Evolutionary conservation across 2,797 vertebrate species (phyloP), one percentile per base, ranked within the genome.

Genomic region (Sebastiscus tertius): DNA sequence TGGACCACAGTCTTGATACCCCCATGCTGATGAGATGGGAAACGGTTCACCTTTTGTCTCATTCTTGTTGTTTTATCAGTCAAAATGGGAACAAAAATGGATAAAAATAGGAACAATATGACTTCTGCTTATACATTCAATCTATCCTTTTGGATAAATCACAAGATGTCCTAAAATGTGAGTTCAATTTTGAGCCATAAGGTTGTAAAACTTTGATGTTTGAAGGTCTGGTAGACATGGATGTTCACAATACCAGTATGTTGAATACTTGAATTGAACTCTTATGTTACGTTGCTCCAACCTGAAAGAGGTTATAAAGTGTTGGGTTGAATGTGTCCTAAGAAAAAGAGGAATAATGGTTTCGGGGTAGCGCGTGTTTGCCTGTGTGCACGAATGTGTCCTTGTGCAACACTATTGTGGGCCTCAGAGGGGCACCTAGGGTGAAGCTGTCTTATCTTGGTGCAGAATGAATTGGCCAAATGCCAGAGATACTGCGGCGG

Each of bases 401-500:
- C 42, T 83, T 68, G 20, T 70, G 39, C n/a, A 72, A 55, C 68
- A 27, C n/a, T 33, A n/a, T 18, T n/a, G 33, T 12, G 26, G 74
- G 10, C 10, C 24, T 62, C 18, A 39, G 13, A 39, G 26, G 60
- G 67, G 54, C 67, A 72, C 11, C 4, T 42, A 18, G 34, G 74
- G 83, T 72, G 7, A 83, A 36, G 54, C 39, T 13, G 49, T 11
- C 20, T 82, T 78, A 60, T 80, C 61, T 72, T 34, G 13, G 62
- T 56, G 6, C 42, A 16, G 8, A 69, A 33, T 20, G 56, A 60
- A 72, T 10, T 60, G 62, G 26, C 34, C 5, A 46, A 49, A 54
- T 34, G 66, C 61, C 55, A 60, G 14, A 66, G 26, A 64, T 39
- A 39, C 33, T 55, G 18, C 55, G 49, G 20, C 12, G 22, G 20